A percentile compares a stretch with the other conserved stretches of the same genome.
Evolutionary conservation across 2,797 vertebrate genomes (phyloP).

Genomic region (Syndactyla subalaris): DNA sequence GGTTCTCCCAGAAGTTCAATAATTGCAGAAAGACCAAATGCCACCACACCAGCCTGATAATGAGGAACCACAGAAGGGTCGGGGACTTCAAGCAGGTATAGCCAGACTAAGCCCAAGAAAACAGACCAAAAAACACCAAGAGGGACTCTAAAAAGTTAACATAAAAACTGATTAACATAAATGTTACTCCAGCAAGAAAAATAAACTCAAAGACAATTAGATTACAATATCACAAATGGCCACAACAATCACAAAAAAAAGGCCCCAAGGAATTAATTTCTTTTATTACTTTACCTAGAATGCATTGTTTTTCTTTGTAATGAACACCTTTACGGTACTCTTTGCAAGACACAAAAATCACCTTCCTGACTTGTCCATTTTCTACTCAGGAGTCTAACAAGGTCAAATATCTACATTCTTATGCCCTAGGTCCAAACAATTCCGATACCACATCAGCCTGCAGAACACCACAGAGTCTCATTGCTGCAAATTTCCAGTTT

Average conservation of each 20-base stretch:
- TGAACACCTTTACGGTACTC: not conserved
- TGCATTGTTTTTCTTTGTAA: not conserved
- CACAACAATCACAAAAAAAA: not conserved
- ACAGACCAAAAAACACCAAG: constrained; percentile 88
- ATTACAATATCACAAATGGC: not conserved
- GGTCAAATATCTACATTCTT: not conserved
- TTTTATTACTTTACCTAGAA: not conserved
- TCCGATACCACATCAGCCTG: not conserved
- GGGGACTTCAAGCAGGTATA: constrained; percentile 89
- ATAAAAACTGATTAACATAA: constrained; percentile 1
- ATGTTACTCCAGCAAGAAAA: not conserved
- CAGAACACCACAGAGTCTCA: not conserved
- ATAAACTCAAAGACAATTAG: not conserved
- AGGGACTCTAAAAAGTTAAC: constrained; percentile 82
- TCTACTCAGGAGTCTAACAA: not conserved
- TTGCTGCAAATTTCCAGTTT: not conserved
- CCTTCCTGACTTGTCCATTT: not conserved
- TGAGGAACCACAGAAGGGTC: constrained; percentile 84
- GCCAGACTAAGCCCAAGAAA: constrained; percentile 88
- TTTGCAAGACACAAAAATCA: not conserved
- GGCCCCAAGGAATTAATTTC: not conserved
- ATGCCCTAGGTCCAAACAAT: not conserved
- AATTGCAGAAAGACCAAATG: constrained; percentile 89
- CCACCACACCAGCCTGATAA: constrained; percentile 87
- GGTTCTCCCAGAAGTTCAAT: constrained; percentile 93